Conservation (phyloP, 30 jellyfish, hydroid and myxozoan genomes). For the Turritopsis rubra region DNA sequence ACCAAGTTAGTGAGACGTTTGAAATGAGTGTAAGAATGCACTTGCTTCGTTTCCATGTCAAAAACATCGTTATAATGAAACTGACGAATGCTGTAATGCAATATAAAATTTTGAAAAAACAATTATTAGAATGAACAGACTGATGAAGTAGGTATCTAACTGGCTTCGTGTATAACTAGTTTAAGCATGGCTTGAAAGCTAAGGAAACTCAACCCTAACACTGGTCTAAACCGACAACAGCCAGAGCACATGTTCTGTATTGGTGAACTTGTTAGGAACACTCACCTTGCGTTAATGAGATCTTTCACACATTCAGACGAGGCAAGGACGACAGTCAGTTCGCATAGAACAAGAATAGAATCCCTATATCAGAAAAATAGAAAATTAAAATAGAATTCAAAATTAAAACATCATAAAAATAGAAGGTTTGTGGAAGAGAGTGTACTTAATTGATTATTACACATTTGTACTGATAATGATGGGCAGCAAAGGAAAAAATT, state of each 20-base stretch:
- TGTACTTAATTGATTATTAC: too few relatives aligned
- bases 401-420: neutral
- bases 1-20: neutral
- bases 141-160: too few relatives aligned
- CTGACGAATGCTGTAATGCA: neutral
- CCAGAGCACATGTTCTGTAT: too few relatives aligned
- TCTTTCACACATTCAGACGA: neutral
- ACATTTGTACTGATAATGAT: too few relatives aligned
- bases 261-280: too few relatives aligned
- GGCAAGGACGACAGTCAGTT: neutral
- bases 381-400: neutral
- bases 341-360: neutral
- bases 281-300: neutral
- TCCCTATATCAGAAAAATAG: neutral
- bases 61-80: neutral
- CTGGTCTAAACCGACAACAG: too few relatives aligned
- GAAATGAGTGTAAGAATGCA: neutral
- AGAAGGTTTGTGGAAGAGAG: too few relatives aligned
- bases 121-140: too few relatives aligned
- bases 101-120: neutral
- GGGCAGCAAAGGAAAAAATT: too few relatives aligned
- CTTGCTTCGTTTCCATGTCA: neutral
- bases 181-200: too few relatives aligned
- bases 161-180: too few relatives aligned
- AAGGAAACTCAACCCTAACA: too few relatives aligned